Evolutionary conservation across 64 coral and sea anemone species (phyloP).

Genomic region (Stylophora pistillata): DNA sequence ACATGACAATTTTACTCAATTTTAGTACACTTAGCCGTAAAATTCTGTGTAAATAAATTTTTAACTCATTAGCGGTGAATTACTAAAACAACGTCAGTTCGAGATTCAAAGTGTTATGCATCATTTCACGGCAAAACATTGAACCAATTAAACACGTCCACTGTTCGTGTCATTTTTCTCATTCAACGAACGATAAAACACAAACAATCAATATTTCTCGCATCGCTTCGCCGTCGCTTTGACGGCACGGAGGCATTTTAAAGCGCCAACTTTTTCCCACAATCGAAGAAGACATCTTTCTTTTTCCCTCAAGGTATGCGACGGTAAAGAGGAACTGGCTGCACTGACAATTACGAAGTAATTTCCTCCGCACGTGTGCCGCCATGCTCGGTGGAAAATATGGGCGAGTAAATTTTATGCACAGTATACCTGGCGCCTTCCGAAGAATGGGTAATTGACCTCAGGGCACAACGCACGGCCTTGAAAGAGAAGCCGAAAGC

Average conservation of each 20-base stretch:
- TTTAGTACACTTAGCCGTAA: not conserved
- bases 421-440: conserved; percentile 62
- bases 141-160: conserved; percentile 41
- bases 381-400: conserved; percentile 15
- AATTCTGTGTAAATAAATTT: conserved; percentile 22
- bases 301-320: conserved; percentile 40
- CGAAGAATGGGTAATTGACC: conserved; percentile 82
- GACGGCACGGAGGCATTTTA: not conserved
- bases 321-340: conserved; percentile 15
- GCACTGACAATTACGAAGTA: conserved; percentile 30
- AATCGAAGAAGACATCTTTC: not conserved
- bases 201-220: conserved; percentile 16
- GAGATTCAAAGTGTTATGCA: conserved; percentile 13
- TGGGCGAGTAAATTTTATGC: conserved; percentile 53
- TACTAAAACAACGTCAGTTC: not conserved
- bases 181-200: not conserved
- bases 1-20: conserved; percentile 6
- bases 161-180: not conserved
- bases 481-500: conserved; percentile 45
- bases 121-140: conserved; percentile 38
- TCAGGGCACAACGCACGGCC: conserved; percentile 24
- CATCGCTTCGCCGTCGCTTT: not conserved
- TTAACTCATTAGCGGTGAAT: conserved; percentile 36
- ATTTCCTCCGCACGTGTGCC: conserved; percentile 43
- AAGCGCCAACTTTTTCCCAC: not conserved